Percentiles rank a stretch among this genome's conserved stretches.
Conservation (phyloP, 2,797 vertebrate genomes). For the Phrynocephalus vlangalii region DNA sequence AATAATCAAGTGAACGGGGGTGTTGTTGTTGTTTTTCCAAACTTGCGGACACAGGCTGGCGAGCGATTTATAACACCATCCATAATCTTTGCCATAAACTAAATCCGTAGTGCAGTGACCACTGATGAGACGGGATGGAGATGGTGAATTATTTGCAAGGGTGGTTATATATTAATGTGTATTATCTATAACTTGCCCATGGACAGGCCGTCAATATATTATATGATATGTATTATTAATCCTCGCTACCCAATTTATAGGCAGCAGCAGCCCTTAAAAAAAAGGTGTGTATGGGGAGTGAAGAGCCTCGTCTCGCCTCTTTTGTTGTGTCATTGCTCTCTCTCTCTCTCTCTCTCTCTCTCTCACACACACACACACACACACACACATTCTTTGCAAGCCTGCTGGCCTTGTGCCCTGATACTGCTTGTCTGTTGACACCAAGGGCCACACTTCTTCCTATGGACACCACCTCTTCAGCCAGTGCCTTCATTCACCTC, state of each 20-base stretch:
- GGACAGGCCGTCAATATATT: conserved; percentile 67
- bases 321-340: not conserved
- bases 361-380: too few relatives aligned
- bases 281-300: not conserved
- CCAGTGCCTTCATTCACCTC: accelerated
- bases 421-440: not conserved
- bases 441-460: accelerated
- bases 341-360: too few relatives aligned
- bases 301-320: conserved; percentile 39
- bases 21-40: conserved; percentile 27
- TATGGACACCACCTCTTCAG: too few relatives aligned
- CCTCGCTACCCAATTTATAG: conserved; percentile 68
- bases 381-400: not conserved
- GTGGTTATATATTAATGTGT: conserved; percentile 71
- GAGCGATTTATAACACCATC: conserved; percentile 78
- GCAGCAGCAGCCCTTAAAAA: conserved; percentile 48
- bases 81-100: conserved; percentile 74
- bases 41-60: conserved; percentile 71
- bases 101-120: conserved; percentile 69
- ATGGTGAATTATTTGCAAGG: conserved; percentile 73
- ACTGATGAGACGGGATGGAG: conserved; percentile 64
- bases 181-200: conserved; percentile 65
- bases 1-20: conserved; percentile 81
- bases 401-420: not conserved
- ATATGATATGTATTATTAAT: conserved; percentile 67